phyloP scores from a whole-genome alignment of 2,797 vertebrate species.

The Fistularia tabacaria region DNA sequence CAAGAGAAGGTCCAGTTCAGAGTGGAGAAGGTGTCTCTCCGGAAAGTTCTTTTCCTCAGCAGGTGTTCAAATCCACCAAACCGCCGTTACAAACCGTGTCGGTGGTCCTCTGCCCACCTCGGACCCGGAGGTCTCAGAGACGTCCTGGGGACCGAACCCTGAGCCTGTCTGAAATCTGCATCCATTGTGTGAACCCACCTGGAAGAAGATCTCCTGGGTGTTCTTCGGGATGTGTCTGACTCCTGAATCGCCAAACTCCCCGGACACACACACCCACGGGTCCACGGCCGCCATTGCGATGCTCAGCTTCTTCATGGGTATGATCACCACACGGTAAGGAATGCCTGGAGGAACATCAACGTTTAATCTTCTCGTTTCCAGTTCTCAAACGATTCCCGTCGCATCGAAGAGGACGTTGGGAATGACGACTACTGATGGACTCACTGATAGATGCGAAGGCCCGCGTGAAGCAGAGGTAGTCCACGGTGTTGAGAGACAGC shows the following conservation, averaged over 20 bases:
- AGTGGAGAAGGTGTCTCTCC: too few relatives aligned
- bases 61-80: neutral
- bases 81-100: too few relatives aligned
- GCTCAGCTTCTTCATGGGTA: constrained; percentile 97
- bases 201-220: constrained; percentile 93
- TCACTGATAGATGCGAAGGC: constrained; percentile 96
- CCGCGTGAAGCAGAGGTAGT: constrained; percentile 98
- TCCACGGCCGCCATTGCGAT: constrained; percentile 94
- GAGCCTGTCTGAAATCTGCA: neutral
- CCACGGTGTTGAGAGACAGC: constrained; percentile 94
- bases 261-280: constrained; percentile 95
- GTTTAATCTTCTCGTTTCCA: neutral
- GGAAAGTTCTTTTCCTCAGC: too few relatives aligned
- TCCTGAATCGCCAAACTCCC: constrained; percentile 92
- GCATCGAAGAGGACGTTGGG: too few relatives aligned
- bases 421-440: constrained; percentile 42
- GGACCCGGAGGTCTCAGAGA: too few relatives aligned
- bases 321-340: constrained; percentile 90
- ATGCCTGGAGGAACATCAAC: constrained; percentile 76
- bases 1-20: neutral
- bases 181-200: constrained; percentile 74
- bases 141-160: too few relatives aligned
- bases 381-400: neutral
- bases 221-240: constrained; percentile 93
- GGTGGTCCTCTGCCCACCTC: too few relatives aligned